These are phyloP conservation scores for Rynchops niger DNA, from an alignment of 2,113 vertebrate species.

Conservation along the genomic window DNA sequence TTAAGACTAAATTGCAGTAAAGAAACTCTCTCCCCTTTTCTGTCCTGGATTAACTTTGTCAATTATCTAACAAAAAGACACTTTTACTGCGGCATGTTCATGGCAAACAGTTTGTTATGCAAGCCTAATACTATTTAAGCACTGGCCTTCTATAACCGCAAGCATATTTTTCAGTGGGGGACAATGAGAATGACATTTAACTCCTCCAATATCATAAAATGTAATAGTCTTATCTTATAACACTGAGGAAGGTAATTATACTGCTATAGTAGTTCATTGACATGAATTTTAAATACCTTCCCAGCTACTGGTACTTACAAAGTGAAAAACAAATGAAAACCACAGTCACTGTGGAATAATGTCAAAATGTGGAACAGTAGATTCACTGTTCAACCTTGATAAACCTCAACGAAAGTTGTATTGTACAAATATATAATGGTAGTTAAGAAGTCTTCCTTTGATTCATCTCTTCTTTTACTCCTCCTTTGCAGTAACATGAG, in stretches of 20 bases:
- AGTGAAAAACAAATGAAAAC: neutral
- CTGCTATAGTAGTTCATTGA: neutral
- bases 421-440: neutral
- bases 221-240: neutral
- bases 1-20: neutral
- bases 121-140: neutral
- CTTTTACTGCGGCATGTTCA: neutral
- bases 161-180: neutral
- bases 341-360: neutral
- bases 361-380: neutral
- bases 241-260: neutral
- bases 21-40: neutral
- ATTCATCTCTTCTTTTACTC: neutral
- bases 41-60: neutral
- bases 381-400: neutral
- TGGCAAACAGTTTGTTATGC: neutral
- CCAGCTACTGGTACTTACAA: neutral
- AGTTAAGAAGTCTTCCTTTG: neutral
- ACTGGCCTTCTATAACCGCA: neutral
- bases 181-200: slow-evolving; percentile 2
- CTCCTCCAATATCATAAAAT: neutral
- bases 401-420: neutral
- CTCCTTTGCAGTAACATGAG: neutral
- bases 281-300: neutral
- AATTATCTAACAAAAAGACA: slow-evolving; percentile 21